A percentile compares a stretch with the other conserved stretches of the same genome.
Evolutionary conservation across 2,113 vertebrate species (phyloP).

Genomic region (Pionites leucogaster): DNA sequence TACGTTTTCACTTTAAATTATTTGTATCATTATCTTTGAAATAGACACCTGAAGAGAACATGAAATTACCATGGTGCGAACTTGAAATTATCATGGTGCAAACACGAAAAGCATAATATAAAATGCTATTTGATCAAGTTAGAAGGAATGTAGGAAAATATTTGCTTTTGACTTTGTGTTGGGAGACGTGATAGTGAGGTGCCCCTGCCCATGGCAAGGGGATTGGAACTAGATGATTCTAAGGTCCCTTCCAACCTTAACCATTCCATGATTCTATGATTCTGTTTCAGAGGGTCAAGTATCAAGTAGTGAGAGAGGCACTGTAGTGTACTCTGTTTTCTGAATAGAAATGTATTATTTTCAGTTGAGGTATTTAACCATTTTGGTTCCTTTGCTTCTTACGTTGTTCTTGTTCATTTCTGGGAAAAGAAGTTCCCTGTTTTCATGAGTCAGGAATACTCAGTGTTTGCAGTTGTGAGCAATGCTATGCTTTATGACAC

Average conservation of each 20-base stretch:
- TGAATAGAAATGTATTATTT: not conserved
- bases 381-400: not conserved
- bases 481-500: not conserved
- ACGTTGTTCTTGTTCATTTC: accelerated
- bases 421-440: not conserved
- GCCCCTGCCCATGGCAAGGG: too few relatives aligned
- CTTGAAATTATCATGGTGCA: not conserved
- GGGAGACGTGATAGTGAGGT: too few relatives aligned
- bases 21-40: not conserved
- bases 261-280: too few relatives aligned
- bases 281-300: not conserved
- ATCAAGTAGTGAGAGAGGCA: not conserved
- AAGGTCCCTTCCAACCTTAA: too few relatives aligned
- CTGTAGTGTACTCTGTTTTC: not conserved
- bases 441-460: not conserved
- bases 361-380: not conserved
- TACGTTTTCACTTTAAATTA: not conserved
- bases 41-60: not conserved
- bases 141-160: not conserved
- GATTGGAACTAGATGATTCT: too few relatives aligned
- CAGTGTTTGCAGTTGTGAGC: not conserved
- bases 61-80: not conserved
- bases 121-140: not conserved
- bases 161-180: not conserved
- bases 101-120: not conserved